Evolutionary conservation across 2,888 invertebrate species (phyloP).

Genomic region (Caenorhabditis sp.): DNA sequence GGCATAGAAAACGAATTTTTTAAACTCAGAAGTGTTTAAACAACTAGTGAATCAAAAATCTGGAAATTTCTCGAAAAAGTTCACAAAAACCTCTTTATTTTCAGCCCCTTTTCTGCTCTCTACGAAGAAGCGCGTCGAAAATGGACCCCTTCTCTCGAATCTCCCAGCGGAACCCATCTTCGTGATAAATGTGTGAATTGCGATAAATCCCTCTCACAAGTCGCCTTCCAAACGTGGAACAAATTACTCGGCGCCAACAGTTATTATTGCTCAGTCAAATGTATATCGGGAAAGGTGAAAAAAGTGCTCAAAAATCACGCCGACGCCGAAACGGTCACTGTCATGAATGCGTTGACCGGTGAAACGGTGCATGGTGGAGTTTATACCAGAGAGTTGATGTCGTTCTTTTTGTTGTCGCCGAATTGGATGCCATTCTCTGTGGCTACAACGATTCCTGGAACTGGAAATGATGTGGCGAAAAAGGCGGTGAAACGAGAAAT

Average conservation of each 20-base stretch:
- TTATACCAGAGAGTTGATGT: slow-evolving; percentile 25
- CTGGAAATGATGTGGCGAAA: slow-evolving; percentile 2
- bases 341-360: slow-evolving; percentile 26
- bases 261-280: slow-evolving; percentile 33
- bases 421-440: slow-evolving; percentile 24
- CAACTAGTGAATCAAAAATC: too few relatives aligned
- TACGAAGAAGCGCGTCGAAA: slow-evolving; percentile 30
- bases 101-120: slow-evolving; percentile 29
- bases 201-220: slow-evolving; percentile 11
- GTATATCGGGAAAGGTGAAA: slow-evolving; percentile 23
- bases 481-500: too few relatives aligned
- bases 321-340: slow-evolving; percentile 24
- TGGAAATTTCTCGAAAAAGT: too few relatives aligned
- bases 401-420: slow-evolving; percentile 33
- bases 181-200: slow-evolving; percentile 30
- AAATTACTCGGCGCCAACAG: slow-evolving; percentile 21
- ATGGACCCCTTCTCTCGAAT: slow-evolving; percentile 23
- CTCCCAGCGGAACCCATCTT: slow-evolving; percentile 17
- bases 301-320: neutral
- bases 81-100: too few relatives aligned
- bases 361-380: slow-evolving; percentile 20
- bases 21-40: too few relatives aligned
- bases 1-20: too few relatives aligned
- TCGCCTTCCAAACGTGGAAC: slow-evolving; percentile 11
- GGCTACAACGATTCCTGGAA: neutral